These are phyloP conservation scores for Gari tellinella DNA, from an alignment of 2,888 invertebrate species.

Conservation along the genomic window DNA sequence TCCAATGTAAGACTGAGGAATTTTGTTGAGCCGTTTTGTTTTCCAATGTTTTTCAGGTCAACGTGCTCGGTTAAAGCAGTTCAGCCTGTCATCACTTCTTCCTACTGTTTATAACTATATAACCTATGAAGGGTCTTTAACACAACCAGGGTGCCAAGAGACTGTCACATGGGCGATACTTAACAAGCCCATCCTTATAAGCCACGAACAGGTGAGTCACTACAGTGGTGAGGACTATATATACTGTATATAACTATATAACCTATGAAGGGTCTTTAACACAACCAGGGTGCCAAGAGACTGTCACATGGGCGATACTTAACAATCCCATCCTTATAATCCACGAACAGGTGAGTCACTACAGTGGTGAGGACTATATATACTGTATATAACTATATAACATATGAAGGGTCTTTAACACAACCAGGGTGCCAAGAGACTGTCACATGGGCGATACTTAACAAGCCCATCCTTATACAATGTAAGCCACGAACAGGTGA, in stretches of 20 bases:
- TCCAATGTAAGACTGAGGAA: no score
- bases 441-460: conserved; percentile 99
- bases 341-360: conserved; percentile 95
- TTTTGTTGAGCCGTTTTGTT: no score
- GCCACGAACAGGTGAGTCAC: conserved; percentile 96
- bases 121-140: conserved; percentile 99
- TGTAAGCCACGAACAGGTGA: conserved; percentile 97
- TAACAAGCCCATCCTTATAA: conserved; percentile 99
- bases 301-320: conserved; percentile 98
- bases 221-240: no score
- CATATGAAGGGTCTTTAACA: conserved; percentile 98
- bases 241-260: conserved; percentile 96
- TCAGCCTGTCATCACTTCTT: conserved; percentile 83
- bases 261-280: conserved; percentile 99
- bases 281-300: conserved; percentile 99
- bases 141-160: conserved; percentile 99
- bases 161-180: conserved; percentile 99
- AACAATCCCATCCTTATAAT: conserved; percentile 99
- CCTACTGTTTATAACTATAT: conserved; percentile 97
- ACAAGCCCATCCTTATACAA: conserved; percentile 99
- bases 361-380: no score
- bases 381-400: conserved; percentile 97
- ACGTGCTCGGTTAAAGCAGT: conserved; percentile 54
- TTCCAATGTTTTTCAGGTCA: conserved; percentile 66
- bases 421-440: conserved; percentile 99